A percentile compares a stretch with the other conserved stretches of the same genome.
These are phyloP conservation scores for Ptilodon capucinus DNA, from an alignment of 2,888 invertebrate species.

Conservation along the genomic window DNA sequence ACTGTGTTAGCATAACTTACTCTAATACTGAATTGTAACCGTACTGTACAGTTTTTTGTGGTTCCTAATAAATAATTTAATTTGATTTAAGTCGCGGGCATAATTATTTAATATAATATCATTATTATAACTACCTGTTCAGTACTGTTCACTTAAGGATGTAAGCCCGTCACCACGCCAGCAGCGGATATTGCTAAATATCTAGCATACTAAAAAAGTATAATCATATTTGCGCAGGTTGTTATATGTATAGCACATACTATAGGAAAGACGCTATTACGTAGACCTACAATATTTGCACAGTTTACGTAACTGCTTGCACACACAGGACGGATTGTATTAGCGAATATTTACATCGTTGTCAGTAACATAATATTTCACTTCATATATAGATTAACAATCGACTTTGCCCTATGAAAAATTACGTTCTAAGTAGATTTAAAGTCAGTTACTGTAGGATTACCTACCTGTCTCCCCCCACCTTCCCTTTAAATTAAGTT, in stretches of 20 bases:
- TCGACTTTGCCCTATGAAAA: neutral
- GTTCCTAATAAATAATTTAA: too few species aligned
- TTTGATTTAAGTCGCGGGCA: too few species aligned
- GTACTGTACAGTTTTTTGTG: too few species aligned
- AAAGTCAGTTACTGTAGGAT: neutral
- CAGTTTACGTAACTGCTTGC: conserved; percentile 24
- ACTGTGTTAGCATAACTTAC: too few species aligned
- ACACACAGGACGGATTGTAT: conserved; percentile 6
- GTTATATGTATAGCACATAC: conserved; percentile 2
- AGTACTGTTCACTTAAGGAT: neutral
- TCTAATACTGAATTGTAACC: too few species aligned
- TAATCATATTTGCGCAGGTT: conserved; percentile 14
- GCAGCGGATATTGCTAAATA: neutral
- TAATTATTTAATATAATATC: too few species aligned
- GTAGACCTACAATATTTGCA: conserved; percentile 27
- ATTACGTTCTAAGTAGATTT: neutral
- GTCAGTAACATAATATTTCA: neutral
- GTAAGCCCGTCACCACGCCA: neutral
- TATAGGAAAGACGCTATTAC: conserved; percentile 12
- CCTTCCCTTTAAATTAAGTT: too few species aligned
- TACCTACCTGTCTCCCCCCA: neutral
- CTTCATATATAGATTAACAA: neutral
- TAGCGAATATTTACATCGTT: neutral
- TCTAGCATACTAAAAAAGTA: neutral
- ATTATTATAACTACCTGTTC: too few species aligned